Conservation (phyloP, 2,888 invertebrate genomes). For the Caenorhabditis imperialis region DNA sequence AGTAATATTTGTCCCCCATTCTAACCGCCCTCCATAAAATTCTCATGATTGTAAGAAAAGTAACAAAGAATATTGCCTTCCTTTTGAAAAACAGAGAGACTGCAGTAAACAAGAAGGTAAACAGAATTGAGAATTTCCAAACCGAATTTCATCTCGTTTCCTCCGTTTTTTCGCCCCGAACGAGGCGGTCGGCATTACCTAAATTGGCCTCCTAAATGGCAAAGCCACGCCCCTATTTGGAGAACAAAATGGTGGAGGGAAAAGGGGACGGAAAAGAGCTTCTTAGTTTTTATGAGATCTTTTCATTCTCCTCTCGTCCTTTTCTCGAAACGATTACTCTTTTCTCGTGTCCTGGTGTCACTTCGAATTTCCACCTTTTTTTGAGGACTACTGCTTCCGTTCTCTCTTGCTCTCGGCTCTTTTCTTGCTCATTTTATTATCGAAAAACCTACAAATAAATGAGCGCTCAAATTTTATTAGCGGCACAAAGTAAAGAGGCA, state of each 20-base stretch:
- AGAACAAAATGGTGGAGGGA: conserved; percentile 11
- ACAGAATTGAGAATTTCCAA: conserved; percentile 13
- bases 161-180: conserved; percentile 18
- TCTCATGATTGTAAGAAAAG: no score
- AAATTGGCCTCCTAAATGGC: conserved; percentile 40
- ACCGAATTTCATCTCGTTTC: conserved; percentile 28
- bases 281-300: conserved; percentile 33
- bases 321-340: no score
- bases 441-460: no score
- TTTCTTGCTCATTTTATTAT: no score
- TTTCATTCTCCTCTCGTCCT: neutral
- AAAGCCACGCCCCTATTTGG: conserved; percentile 9
- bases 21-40: no score
- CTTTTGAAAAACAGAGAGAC: no score
- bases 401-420: no score
- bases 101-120: conserved; percentile 8
- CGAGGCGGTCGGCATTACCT: conserved; percentile 29
- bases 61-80: no score
- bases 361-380: neutral
- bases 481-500: conserved; percentile 4
- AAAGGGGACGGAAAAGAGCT: conserved; percentile 22
- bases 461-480: no score
- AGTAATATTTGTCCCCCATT: no score
- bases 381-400: no score
- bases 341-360: neutral